Base-by-base conservation (phyloP, 2,888 invertebrate genomes). In the Pseudococcus longispinus region DNA sequence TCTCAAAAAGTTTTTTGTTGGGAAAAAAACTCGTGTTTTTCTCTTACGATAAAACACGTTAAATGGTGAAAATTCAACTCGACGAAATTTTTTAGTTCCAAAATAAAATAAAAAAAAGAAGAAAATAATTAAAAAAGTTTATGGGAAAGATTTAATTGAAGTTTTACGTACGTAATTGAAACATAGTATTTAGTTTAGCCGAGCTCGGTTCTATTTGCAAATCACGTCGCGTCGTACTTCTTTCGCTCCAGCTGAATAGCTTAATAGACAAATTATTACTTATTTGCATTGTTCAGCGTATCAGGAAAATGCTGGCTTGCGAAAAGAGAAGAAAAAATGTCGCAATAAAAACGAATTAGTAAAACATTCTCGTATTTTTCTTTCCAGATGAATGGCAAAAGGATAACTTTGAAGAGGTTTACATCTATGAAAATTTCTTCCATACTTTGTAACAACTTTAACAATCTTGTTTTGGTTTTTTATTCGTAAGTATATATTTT, bases 351-450 rank as follows among this genome's bases (percentile, higher is more conserved):
- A 80, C 20, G 42, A 80, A 80, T 80, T 42, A 80, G 77, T 80
- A 80, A 80, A 80, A 80, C 23, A 37, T 80, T 80, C 77, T 80
- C 77, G 77, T 80, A 80, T 80, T 80, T 80, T 80, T 80, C 26
- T 80, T 80, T 80, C 37, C 77, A 80, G 77, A 80, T 80, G 77
- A 80, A 80, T 42, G 77, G 29, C n/a, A 42, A 80, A 42, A 80
- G 37, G 77, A 42, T 80, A 32, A 80, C 26, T 80, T 80, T 80
- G 29, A 80, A 80, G 77, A 80, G 37, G 37, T 80, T 80, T 80
- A 80, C 42, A 80, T 80, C 37, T 80, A 42, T n/a, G 77, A 80
- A 80, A 80, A 80, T 80, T 80, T 80, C 42, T 42, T 42, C 77
- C 42, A 80, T 80, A 42, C 77, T 80, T 42, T 42, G 18, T 42